Conservation (phyloP, 2,888 invertebrate species). For the Troides aeacus region DNA sequence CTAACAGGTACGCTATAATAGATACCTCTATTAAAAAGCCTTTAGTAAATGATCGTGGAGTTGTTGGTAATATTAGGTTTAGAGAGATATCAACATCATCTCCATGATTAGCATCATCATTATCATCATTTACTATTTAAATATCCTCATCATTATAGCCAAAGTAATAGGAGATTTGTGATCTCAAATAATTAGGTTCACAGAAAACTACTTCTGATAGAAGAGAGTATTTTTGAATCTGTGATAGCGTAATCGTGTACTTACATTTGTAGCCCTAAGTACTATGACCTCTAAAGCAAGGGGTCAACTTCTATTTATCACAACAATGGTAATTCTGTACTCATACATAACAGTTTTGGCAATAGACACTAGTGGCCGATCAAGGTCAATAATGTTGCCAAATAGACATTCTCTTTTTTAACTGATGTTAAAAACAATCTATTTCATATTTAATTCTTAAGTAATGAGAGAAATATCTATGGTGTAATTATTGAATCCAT, state of each 20-base stretch:
- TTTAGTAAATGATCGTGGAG: no score
- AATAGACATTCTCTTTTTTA: constrained; percentile 26
- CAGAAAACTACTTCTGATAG: not conserved
- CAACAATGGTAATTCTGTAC: constrained; percentile 22
- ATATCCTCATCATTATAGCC: no score
- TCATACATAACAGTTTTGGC: constrained; percentile 23
- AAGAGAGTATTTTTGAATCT: not conserved
- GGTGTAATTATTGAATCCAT: no score
- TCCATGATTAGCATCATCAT: no score
- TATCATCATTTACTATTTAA: no score
- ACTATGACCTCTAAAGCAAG: not conserved
- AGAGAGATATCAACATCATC: no score
- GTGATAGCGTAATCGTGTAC: not conserved
- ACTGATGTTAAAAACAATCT: not conserved
- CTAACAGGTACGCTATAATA: no score
- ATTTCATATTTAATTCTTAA: no score
- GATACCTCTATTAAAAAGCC: no score
- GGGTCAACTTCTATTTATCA: constrained; percentile 18
- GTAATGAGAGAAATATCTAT: not conserved
- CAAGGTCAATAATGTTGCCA: constrained; percentile 23
- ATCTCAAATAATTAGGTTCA: not conserved
- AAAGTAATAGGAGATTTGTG: no score
- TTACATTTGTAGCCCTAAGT: not conserved
- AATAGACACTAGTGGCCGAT: constrained; percentile 17
- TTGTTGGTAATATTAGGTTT: no score